phyloP scores from a whole-genome alignment of 2,888 invertebrate genomes.

The Nasonovia ribisnigri region DNA sequence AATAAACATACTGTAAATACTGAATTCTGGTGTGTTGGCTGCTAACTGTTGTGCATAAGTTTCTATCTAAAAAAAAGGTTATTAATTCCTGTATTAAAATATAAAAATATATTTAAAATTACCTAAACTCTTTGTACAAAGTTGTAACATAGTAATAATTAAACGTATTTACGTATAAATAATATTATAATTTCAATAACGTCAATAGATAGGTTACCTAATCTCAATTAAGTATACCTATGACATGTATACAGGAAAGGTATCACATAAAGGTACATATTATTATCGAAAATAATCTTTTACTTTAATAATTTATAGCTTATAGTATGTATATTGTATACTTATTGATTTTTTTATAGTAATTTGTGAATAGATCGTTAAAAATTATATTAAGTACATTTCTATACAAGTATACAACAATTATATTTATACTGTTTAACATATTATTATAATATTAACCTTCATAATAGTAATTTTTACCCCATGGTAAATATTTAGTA shows the following conservation, averaged over 20 bases:
- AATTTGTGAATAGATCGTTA: background rate
- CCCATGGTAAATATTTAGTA: background rate
- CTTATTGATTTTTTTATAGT: background rate
- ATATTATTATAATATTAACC: background rate
- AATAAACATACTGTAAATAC: constrained; percentile 54
- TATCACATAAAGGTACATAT: background rate
- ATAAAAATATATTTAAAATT: background rate
- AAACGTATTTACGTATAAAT: background rate
- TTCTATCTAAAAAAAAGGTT: constrained; percentile 39
- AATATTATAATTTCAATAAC: too few relatives aligned
- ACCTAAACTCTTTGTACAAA: background rate
- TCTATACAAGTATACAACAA: background rate
- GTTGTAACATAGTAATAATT: background rate
- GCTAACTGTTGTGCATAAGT: constrained; percentile 48
- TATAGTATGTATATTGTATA: background rate
- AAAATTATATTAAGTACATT: background rate
- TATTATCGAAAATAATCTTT: background rate
- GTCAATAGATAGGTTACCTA: too few relatives aligned
- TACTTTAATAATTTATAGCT: background rate
- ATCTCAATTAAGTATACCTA: background rate
- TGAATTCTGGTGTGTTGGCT: constrained; percentile 57
- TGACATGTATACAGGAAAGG: background rate
- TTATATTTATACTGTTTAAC: background rate
- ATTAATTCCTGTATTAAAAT: background rate
- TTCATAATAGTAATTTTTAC: too few relatives aligned